These are phyloP conservation scores for Pachyseris speciosa DNA, from an alignment of 64 coral and sea anemone genomes.

Conservation along the genomic window DNA sequence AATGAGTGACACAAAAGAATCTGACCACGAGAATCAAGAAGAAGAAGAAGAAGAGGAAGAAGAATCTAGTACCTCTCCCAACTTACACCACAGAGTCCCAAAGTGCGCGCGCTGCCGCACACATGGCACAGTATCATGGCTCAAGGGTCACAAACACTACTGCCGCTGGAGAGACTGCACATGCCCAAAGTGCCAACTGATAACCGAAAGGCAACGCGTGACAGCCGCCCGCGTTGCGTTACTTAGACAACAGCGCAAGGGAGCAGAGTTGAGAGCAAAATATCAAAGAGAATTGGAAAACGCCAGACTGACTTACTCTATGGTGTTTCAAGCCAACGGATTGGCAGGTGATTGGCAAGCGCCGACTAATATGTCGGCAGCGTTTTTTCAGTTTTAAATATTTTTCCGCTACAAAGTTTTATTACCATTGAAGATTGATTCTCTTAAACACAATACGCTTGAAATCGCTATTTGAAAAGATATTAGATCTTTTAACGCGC, in stretches of 20 bases:
- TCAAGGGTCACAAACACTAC: conserved; percentile 78
- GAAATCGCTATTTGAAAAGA: too few relatives aligned
- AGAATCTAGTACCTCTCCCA: background rate
- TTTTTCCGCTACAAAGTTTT: too few relatives aligned
- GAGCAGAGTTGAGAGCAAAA: conserved; percentile 63
- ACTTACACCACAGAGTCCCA: conserved; percentile 66
- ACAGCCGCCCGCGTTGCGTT: conserved; percentile 71
- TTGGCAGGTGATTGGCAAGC: conserved; percentile 18
- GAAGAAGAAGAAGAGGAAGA: too few relatives aligned
- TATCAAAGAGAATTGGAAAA: conserved; percentile 78
- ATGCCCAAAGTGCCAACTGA: conserved; percentile 68
- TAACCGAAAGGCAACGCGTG: conserved; percentile 64
- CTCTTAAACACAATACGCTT: too few relatives aligned
- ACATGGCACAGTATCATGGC: conserved; percentile 76
- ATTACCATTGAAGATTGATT: too few relatives aligned
- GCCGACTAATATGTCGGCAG: background rate
- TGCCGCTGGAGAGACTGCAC: conserved; percentile 76
- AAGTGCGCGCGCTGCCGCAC: conserved; percentile 72
- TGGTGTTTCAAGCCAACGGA: conserved; percentile 62
- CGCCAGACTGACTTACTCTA: conserved; percentile 63
- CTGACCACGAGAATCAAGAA: conserved; percentile 35
- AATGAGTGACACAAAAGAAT: conserved; percentile 73
- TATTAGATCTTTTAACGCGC: too few relatives aligned
- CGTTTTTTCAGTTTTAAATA: conserved; percentile 1
- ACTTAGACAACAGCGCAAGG: conserved; percentile 68